Conservation (phyloP, 2,113 vertebrate genomes). For the Panurus biarmicus region DNA sequence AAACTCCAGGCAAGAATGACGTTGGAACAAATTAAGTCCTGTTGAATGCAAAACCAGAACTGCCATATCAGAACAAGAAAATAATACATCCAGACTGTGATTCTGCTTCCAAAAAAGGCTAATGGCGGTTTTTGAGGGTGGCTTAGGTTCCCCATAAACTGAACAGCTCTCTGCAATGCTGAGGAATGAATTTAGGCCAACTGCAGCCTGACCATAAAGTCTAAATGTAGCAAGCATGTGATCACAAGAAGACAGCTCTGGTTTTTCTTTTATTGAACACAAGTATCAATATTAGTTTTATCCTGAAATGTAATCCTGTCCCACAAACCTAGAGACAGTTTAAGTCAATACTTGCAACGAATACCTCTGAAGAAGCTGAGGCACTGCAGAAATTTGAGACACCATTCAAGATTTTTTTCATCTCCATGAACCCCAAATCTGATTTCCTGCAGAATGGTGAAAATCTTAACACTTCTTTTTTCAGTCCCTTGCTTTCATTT, state of each 20-base stretch:
- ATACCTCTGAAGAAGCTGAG: not conserved
- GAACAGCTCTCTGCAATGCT: not conserved
- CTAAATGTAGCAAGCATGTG: not conserved
- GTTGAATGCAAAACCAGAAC: not conserved
- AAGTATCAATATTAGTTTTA: not conserved
- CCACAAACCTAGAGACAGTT: not conserved
- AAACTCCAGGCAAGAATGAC: not conserved
- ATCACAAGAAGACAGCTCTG: not conserved
- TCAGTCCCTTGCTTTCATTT: not conserved
- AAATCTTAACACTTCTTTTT: not conserved
- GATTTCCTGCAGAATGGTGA: not conserved
- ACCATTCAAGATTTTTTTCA: not conserved
- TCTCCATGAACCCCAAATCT: not conserved
- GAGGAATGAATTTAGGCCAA: not conserved
- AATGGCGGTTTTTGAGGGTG: not conserved
- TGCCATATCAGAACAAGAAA: not conserved
- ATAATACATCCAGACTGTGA: not conserved
- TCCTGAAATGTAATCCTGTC: not conserved
- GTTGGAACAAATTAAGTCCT: not conserved
- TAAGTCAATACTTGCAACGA: not conserved
- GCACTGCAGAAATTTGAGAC: not conserved
- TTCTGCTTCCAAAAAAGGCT: conserved; percentile 38
- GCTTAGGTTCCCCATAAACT: not conserved
- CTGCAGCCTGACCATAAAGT: not conserved
- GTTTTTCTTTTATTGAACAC: not conserved